Conservation (phyloP, 2,797 vertebrate genomes). For the Iguana delicatissima region DNA sequence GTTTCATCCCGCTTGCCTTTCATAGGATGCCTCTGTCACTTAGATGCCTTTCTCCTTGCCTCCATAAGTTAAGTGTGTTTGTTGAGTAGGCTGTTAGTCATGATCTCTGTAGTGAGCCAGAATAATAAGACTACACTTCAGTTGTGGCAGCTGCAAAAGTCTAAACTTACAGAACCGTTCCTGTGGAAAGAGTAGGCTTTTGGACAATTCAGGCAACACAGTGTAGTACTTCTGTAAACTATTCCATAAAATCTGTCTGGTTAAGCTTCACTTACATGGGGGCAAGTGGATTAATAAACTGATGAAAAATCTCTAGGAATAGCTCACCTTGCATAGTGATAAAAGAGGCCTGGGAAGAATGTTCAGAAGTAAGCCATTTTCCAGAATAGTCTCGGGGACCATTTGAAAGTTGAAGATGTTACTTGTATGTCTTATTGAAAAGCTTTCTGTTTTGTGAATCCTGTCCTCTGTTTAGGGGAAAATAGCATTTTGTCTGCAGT, state of each 20-base stretch:
- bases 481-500: constrained; percentile 5
- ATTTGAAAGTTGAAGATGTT: background rate
- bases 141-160: background rate
- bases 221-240: background rate
- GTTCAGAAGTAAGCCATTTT: background rate
- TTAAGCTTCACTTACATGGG: background rate
- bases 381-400: background rate
- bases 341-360: background rate
- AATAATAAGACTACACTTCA: constrained; percentile 48
- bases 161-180: background rate
- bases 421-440: constrained; percentile 20
- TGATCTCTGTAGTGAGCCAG: constrained; percentile 44
- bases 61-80: background rate
- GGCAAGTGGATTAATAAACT: background rate
- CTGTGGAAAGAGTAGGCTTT: background rate
- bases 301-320: background rate
- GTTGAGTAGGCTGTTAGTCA: constrained; percentile 11
- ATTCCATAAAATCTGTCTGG: background rate
- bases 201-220: background rate
- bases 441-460: background rate
- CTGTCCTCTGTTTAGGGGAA: background rate
- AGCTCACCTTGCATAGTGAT: background rate
- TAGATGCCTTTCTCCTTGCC: background rate
- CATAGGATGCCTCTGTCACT: background rate
- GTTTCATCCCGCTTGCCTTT: background rate